phyloP scores from a whole-genome alignment of 1,140 invertebrate genomes.

The Mycetomoellerius zeteki region DNA sequence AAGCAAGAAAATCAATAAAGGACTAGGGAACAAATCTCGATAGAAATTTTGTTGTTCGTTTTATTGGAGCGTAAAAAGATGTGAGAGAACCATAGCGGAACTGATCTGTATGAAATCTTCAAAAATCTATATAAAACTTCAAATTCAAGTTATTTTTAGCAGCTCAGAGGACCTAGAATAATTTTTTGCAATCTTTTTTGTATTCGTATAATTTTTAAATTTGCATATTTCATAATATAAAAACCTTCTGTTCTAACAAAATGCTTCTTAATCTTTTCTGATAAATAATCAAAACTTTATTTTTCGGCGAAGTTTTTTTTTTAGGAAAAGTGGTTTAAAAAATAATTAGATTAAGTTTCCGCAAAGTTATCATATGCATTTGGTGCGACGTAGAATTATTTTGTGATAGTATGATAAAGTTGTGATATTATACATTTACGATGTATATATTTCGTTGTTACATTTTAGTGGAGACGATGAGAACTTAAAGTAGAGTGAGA shows the following conservation, averaged over 20 bases:
- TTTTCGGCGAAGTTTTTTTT: background rate
- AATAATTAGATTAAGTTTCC: background rate
- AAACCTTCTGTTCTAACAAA: background rate
- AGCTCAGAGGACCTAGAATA: background rate
- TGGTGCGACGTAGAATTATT: background rate
- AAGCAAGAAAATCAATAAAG: conserved; percentile 63
- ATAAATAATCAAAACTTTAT: background rate
- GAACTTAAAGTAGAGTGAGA: background rate
- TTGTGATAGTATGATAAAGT: background rate
- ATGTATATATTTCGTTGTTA: conserved; percentile 56
- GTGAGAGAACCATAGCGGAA: background rate
- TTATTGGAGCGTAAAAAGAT: background rate
- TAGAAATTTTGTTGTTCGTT: conserved; percentile 50
- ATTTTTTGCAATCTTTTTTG: background rate
- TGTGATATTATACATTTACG: conserved; percentile 20
- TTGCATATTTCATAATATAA: background rate
- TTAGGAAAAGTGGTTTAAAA: background rate
- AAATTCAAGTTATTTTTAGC: background rate
- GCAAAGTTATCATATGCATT: background rate
- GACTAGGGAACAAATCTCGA: conserved; percentile 51
- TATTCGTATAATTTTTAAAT: background rate
- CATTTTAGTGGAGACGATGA: conserved; percentile 25
- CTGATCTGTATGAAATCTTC: conserved; percentile 10
- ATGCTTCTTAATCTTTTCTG: background rate
- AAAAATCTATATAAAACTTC: conserved; percentile 43